Base-by-base conservation (phyloP, 1,140 invertebrate species). In the Trichonephila inaurata region DNA sequence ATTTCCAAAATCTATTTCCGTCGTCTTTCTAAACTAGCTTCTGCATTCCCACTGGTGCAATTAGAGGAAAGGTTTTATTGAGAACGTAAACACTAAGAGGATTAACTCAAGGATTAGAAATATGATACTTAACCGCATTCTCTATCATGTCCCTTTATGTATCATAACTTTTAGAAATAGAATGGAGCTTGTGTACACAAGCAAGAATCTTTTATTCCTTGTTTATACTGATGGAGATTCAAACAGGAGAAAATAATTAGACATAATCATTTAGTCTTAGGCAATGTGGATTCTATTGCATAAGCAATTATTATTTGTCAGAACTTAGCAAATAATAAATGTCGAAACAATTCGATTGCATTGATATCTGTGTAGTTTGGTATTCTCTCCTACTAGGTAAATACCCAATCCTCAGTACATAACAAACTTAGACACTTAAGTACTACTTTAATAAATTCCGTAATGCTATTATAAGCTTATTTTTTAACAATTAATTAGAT, bases 21-120 rank as follows among this genome's bases (percentile, higher is more conserved):
- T 58, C 77, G 4, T 44, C 33, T 19, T 33, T 7, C 18, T 14
- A 21, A 44, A 44, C 81, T 16, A 83, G 44, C 33, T 58, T 6
- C 21, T 33, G n/a, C 8, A 2, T 61, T 81, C 69, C 40, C 66
- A 21, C 12, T 21, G 58, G 89, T 33, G 3, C 89, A 81, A 90
- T 90, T 60, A 58, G 89, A 60, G 24, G 51, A 51, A 69, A 81
- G 89, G 40, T 90, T 90, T 77, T 81, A 90, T 77, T 40, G 88
- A 77, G 89, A 90, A 61, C 44, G 44, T 12, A 24, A 51, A 69
- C 3, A 40, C 40, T 81, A 77, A 90, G 89, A 72, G 89, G 89
- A 90, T 90, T 90, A 90, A 7, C n/a, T 90, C 6, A 2, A n/a
- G 51, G 64, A 89, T 89, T 69, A 66, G 16, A 69, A 8, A 82